Evolutionary conservation across 2,113 vertebrate species (phyloP), one percentile per base, ranked within the genome.

Genomic region (Jacana jacana): DNA sequence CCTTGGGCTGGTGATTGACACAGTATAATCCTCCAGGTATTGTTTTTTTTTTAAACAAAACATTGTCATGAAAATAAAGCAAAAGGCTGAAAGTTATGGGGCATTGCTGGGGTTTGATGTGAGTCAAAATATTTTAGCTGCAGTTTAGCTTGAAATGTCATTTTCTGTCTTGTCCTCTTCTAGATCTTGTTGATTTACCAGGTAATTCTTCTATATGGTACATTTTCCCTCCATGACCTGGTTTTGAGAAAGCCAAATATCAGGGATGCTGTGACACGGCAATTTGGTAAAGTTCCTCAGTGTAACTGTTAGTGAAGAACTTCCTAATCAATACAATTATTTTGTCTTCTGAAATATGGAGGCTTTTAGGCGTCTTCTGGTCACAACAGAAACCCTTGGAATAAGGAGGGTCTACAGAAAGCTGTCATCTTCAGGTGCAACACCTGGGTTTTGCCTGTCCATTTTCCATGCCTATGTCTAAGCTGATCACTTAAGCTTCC

Each of bases 181-280:
- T 51, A 78, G 71, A 37, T 75, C 64, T 78, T 86, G 33, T 57
- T 88, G 79, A 51, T 83, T 93, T 94, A 78, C 42, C 77, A 89
- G 70, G 66, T 86, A 76, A 60, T 76, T 87, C 39, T 68, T 96
- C 61, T 49, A 8, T 81, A 22, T 48, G 58, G n/a, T 72, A 78
- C 60, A 40, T 65, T 78, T 94, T 72, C 83, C 72, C 64, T 94
- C 93, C 96, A 89, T 64, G 77, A 88, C 97, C 91, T 94, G 63
- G n/a, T 94, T 96, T 96, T 91, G 88, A 89, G 65, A 79, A 95
- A 97, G 77, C 18, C 82, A 78, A 90, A 64, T 77, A 76, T 65
- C 87, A 94, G 78, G 39, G 70, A 73, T 91, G 57, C 89, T 88
- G 86, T 92, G 91, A 96, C 88, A 91, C 57, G 81, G 81, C 75